Evolutionary conservation across 2,888 invertebrate species (phyloP).

Genomic region (Thymelicus sylvestris): DNA sequence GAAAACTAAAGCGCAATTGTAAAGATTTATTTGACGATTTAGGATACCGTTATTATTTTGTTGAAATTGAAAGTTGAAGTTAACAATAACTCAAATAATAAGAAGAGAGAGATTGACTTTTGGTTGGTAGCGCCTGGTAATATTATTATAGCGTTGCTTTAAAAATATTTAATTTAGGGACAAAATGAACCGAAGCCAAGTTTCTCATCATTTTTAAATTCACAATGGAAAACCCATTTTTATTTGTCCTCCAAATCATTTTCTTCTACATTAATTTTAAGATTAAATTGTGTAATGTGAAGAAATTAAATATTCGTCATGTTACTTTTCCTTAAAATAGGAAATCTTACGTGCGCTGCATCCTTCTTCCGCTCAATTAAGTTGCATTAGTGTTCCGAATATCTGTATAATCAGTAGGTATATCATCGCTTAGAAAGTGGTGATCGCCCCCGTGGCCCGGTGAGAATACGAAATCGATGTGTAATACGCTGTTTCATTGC

Average conservation of each 20-base stretch:
- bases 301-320: neutral
- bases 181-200: no score
- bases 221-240: no score
- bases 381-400: constrained; percentile 35
- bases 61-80: no score
- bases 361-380: constrained; percentile 22
- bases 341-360: neutral
- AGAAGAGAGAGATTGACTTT: no score
- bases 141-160: no score
- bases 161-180: no score
- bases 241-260: neutral
- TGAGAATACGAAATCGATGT: constrained; percentile 59
- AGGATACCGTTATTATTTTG: no score
- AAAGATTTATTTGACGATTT: no score
- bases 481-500: constrained; percentile 7
- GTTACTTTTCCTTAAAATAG: neutral
- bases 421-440: constrained; percentile 42
- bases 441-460: constrained; percentile 45
- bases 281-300: neutral
- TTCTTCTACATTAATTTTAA: neutral
- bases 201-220: neutral
- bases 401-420: constrained; percentile 31
- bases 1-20: no score
- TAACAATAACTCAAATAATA: no score
- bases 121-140: no score